Evolutionary conservation across 23 tunicate species (phyloP), one percentile per base, ranked within the genome.

Genomic region (Styela clava): DNA sequence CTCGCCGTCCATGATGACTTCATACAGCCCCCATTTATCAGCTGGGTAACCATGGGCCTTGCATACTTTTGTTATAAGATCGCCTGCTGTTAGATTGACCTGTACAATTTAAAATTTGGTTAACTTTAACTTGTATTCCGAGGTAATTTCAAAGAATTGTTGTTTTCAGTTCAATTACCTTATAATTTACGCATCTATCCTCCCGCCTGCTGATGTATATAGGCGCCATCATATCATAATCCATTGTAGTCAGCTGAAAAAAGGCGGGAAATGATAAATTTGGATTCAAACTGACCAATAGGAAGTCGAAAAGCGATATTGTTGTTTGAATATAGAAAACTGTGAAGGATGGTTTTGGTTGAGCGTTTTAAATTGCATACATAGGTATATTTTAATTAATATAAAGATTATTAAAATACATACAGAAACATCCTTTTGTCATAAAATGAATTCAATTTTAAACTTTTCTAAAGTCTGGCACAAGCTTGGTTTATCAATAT

Each of bases 161-260:
- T 5, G 9, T 12, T 44, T 12, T 5, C 56, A 44, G 56, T 44
- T 44, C 56, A 44, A 44, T 44, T 44, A 89, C 95, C 85, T 91
- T 91, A 84, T 91, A 91, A 70, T 91, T 91, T 35, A 78, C 87
- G 64, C 97, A 91, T 79, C 86, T 79, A 29, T 85, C 90, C 25
- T 88, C 88, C 69, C 86, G 85, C 77, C 71, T 78, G 82, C 62
- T 79, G 44, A 91, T 33, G 68, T 85, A 91, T 30, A 91, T 86
- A 0, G 97, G 97, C 31, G 86, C 97, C 90, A 91, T 85, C 97
- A 91, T 91, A 67, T 91, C 97, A 80, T 85, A 91, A 29, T 91
- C 90, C 70, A 91, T 68, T 2, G 90, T 91, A 21, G 97, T 91
- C 16, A 91, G 80, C 94, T 88, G 79, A 1, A 74, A 64, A 3